phyloP scores from a whole-genome alignment of 2,113 vertebrate genomes.

The Alligator sinensis region DNA sequence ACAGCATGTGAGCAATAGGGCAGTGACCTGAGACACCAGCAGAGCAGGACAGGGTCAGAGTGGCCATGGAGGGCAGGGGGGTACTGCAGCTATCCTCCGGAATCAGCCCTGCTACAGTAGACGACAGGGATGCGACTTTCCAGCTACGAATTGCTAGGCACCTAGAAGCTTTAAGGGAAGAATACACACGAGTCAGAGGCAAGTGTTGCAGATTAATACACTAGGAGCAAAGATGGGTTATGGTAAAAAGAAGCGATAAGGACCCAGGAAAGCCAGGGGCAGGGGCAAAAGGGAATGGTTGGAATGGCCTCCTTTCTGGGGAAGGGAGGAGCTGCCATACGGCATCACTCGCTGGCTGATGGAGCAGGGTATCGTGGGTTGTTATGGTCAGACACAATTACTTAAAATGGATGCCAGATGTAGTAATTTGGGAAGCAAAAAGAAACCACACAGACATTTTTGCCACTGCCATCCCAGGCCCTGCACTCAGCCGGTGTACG shows the following conservation, averaged over 20 bases:
- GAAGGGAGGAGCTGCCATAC: no score
- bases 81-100: no score
- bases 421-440: accelerated
- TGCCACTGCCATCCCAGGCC: accelerated
- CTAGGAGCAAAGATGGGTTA: background rate
- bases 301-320: accelerated
- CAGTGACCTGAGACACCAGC: no score
- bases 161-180: no score
- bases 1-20: no score
- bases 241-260: background rate
- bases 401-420: background rate
- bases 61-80: no score
- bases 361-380: background rate
- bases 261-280: background rate
- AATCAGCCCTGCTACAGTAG: no score
- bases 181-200: background rate
- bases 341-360: background rate
- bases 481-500: background rate
- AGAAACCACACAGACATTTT: background rate
- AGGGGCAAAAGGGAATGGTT: background rate
- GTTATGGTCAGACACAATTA: background rate
- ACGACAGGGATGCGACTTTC: no score
- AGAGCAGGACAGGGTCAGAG: no score
- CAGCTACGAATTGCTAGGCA: no score
- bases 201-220: accelerated